These are phyloP conservation scores for Aegithalos caudatus DNA, from an alignment of 2,113 vertebrate species.

Conservation along the genomic window DNA sequence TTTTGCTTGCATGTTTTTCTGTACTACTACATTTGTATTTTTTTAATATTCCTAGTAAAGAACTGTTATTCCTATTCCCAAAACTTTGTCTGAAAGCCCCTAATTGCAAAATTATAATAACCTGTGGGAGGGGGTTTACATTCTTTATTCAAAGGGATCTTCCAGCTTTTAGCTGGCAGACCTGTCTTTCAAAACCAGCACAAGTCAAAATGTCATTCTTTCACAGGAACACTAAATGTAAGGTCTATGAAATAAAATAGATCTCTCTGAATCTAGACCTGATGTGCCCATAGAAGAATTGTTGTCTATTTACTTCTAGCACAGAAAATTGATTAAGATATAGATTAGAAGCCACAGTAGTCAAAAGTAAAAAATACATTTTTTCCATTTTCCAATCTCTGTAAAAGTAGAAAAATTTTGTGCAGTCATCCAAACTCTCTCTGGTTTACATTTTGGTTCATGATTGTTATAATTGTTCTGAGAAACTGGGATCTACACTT, in stretches of 20 bases:
- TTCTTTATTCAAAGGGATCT: too few relatives aligned
- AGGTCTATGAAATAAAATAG: neutral
- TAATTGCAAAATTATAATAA: too few relatives aligned
- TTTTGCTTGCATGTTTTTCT: too few relatives aligned
- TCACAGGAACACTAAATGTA: neutral
- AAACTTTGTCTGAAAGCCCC: too few relatives aligned
- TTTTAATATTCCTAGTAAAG: too few relatives aligned
- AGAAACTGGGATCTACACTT: neutral
- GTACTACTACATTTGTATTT: too few relatives aligned
- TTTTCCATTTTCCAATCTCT: neutral
- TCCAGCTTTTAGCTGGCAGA: too few relatives aligned
- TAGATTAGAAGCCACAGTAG: neutral
- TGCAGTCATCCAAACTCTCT: neutral
- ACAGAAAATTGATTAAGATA: neutral
- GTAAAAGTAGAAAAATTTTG: neutral
- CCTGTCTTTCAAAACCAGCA: too few relatives aligned
- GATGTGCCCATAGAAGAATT: neutral
- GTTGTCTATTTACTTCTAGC: neutral
- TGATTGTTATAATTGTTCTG: neutral
- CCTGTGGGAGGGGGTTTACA: too few relatives aligned
- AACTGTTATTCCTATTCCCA: too few relatives aligned
- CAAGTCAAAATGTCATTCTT: neutral
- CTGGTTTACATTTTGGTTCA: neutral
- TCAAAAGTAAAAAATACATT: neutral
- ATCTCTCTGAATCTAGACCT: neutral